Evolutionary conservation across 2,888 invertebrate genomes (phyloP), one percentile per base, ranked within the genome.

Genomic region (Perizoma flavofasciatum): DNA sequence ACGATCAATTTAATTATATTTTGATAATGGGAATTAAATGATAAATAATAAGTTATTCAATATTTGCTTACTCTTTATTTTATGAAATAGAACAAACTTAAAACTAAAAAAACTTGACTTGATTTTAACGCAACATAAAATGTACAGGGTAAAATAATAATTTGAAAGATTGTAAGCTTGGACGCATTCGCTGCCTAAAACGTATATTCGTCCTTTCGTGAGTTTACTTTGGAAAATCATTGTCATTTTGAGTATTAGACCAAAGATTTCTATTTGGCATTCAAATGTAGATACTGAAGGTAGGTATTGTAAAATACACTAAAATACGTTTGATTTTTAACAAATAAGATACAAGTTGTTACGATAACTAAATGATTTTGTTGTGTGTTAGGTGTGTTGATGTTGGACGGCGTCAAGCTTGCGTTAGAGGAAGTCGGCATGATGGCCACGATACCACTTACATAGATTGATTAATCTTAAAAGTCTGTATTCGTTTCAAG

Each of bases 61-160:
- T 22, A 22, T 40, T 47, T 33, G 33, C 39, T 43, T 43, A 43
- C 45, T 45, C 11, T 56, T 41, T 41, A 34, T 35, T 35, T 51
- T 11, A 34, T 46, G 34, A 43, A 49, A 41, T 34, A 11, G 9
- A 22, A 22, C 22, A 22, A 22, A 22, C 22, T 22, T 22, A 22
- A 22, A 22, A 22, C 22, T 22, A 22, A 22, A 22, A 22, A 22
- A 22, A 22, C 3, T 22, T 22, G 22, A 22, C n/a, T 22, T 51
- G 6, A 47, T 54, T 59, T 40, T 39, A 54, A 54, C 58, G 58
- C 49, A 59, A 58, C 77, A 73, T 81, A 66, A 70, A 77, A 74
- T 85, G 79, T 84, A 89, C 89, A 89, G 89, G 89, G 89, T 89
- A 87, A 85, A 75, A 77, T 77, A 77, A 56, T 63, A 63, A 22